Conservation (phyloP, 2,888 invertebrate species). For the Himalopsyche tibetana region DNA sequence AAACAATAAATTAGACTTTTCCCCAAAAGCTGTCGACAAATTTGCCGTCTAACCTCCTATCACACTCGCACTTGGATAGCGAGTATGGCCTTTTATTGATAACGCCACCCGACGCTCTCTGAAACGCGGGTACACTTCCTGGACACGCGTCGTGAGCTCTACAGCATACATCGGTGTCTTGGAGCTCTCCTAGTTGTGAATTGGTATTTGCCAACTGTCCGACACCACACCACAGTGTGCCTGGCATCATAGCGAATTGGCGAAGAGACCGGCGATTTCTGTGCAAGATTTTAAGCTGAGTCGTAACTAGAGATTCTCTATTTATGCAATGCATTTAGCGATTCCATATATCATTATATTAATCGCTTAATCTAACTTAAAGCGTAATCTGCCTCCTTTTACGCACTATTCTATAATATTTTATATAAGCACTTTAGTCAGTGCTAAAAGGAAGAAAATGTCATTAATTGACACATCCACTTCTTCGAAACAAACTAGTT, state of each 20-base stretch:
- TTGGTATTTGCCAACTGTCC: constrained; percentile 78
- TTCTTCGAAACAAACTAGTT: background rate
- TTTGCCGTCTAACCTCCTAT: constrained; percentile 78
- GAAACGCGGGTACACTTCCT: constrained; percentile 79
- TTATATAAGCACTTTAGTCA: too few relatives aligned
- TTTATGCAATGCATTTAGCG: too few relatives aligned
- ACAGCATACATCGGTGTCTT: constrained; percentile 81
- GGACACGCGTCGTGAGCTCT: constrained; percentile 85
- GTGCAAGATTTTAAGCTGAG: constrained; percentile 8
- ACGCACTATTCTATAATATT: too few relatives aligned
- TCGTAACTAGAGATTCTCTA: too few relatives aligned
- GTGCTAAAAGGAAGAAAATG: too few relatives aligned
- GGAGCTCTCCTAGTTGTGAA: constrained; percentile 79
- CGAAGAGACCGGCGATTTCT: constrained; percentile 70
- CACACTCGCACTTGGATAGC: constrained; percentile 86
- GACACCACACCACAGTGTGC: constrained; percentile 87
- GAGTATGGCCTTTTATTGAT: constrained; percentile 85
- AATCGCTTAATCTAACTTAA: too few relatives aligned
- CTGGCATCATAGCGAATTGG: constrained; percentile 80
- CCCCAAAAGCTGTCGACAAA: constrained; percentile 14
- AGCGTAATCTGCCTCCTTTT: too few relatives aligned
- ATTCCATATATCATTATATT: too few relatives aligned
- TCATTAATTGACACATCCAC: constrained; percentile 13
- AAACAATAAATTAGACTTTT: constrained; percentile 2
- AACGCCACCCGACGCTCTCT: constrained; percentile 78